A percentile compares a stretch with the other conserved stretches of the same genome.
These are phyloP conservation scores for Pachymerium ferrugineum DNA, from an alignment of 2,888 invertebrate species.

Conservation along the genomic window DNA sequence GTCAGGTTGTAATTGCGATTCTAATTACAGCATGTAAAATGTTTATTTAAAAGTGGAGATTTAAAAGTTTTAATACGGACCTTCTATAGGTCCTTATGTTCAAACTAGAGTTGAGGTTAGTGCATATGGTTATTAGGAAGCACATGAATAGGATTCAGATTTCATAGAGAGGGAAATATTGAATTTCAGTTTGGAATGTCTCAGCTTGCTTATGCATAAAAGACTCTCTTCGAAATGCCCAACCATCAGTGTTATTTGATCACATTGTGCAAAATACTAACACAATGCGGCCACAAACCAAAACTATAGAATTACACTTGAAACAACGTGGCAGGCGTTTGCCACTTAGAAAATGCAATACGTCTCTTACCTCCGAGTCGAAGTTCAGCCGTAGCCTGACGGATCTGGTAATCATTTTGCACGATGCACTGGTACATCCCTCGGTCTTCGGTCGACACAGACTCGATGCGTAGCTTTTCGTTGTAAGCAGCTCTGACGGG, in stretches of 20 bases:
- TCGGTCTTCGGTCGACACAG: constrained; percentile 31
- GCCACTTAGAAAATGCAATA: neutral
- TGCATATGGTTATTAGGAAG: constrained; percentile 20
- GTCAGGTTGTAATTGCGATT: neutral
- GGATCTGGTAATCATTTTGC: constrained; percentile 75
- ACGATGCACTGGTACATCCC: constrained; percentile 47
- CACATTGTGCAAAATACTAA: neutral
- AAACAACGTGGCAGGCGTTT: neutral
- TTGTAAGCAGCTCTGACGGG: constrained; percentile 20
- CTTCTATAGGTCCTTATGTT: neutral
- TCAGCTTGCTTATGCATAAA: constrained; percentile 22
- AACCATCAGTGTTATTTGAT: constrained; percentile 25
- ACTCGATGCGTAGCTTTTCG: constrained; percentile 33
- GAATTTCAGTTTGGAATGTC: constrained; percentile 25
- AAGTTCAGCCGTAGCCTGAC: constrained; percentile 73
- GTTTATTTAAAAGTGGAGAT: neutral
- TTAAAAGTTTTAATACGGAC: neutral
- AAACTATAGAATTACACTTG: constrained; percentile 22
- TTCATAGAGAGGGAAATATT: constrained; percentile 24
- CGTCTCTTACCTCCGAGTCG: constrained; percentile 65
- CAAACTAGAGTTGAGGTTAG: neutral
- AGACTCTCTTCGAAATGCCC: constrained; percentile 19
- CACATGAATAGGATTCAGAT: constrained; percentile 25
- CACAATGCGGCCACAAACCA: neutral
- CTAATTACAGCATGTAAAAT: neutral